Conservation (phyloP, 2,113 vertebrate species). For the Rousettus leschenaultii region DNA sequence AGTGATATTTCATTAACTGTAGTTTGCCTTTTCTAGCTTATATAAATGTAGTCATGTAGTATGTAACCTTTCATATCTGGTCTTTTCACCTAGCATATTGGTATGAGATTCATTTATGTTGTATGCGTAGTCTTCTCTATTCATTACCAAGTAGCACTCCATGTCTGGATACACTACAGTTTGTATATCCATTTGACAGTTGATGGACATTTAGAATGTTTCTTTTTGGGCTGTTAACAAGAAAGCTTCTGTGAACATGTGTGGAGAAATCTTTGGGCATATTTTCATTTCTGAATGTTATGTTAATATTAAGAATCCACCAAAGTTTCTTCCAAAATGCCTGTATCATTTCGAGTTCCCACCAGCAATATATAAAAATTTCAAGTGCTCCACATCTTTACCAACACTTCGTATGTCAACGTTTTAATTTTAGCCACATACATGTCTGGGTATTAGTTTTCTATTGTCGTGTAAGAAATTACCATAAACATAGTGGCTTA, state of each 20-base stretch:
- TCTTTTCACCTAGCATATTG: not conserved
- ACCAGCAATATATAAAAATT: not conserved
- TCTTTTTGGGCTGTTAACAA: not conserved
- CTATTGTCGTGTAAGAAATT: not conserved
- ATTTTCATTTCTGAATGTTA: not conserved
- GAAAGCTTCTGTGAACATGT: not conserved
- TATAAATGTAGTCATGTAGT: not conserved
- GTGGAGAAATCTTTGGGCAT: not conserved
- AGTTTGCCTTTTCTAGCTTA: not conserved
- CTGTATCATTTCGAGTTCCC: not conserved
- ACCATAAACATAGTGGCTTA: not conserved
- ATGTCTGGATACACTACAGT: not conserved
- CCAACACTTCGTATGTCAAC: not conserved
- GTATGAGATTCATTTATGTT: not conserved
- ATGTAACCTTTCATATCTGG: not conserved
- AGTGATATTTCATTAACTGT: not conserved
- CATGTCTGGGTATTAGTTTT: not conserved
- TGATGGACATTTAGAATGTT: not conserved
- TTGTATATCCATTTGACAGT: not conserved
- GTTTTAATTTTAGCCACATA: not conserved
- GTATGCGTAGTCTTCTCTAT: not conserved
- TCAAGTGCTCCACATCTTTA: not conserved
- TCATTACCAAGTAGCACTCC: not conserved
- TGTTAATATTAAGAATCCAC: not conserved
- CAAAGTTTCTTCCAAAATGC: not conserved